Evolutionary conservation across 2,797 vertebrate species (phyloP).

Genomic region (Pelodytes ibericus): DNA sequence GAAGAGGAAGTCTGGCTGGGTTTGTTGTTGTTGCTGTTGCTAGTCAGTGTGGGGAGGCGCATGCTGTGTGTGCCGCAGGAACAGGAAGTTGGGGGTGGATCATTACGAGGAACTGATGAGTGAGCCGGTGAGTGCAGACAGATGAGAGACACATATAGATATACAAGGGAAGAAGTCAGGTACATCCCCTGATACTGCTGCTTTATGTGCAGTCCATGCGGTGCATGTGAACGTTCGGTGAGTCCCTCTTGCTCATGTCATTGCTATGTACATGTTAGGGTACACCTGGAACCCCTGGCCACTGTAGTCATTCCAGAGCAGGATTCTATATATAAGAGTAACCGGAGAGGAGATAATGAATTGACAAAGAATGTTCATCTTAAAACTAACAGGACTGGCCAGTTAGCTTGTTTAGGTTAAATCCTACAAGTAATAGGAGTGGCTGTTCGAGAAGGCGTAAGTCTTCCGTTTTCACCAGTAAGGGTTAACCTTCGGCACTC

Average conservation of each 20-base stretch:
- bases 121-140: background rate
- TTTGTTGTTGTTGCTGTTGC: too few species aligned
- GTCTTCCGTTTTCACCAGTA: too few species aligned
- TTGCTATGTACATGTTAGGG: background rate
- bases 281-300: background rate
- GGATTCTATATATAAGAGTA: too few species aligned
- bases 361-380: too few species aligned
- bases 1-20: constrained; percentile 6
- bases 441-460: too few species aligned
- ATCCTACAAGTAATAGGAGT: too few species aligned
- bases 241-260: background rate
- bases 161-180: too few species aligned
- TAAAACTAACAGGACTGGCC: too few species aligned
- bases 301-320: background rate
- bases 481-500: too few species aligned
- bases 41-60: constrained; percentile 16
- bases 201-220: background rate
- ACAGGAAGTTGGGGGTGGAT: constrained; percentile 31
- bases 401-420: too few species aligned
- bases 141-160: background rate
- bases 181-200: too few species aligned
- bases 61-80: constrained; percentile 33
- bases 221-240: background rate
- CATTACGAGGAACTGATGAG: background rate
- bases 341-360: too few species aligned